A percentile compares a stretch with the other conserved stretches of the same genome.
These are phyloP conservation scores for Excalfactoria chinensis DNA, from an alignment of 2,113 vertebrate genomes.

Conservation along the genomic window DNA sequence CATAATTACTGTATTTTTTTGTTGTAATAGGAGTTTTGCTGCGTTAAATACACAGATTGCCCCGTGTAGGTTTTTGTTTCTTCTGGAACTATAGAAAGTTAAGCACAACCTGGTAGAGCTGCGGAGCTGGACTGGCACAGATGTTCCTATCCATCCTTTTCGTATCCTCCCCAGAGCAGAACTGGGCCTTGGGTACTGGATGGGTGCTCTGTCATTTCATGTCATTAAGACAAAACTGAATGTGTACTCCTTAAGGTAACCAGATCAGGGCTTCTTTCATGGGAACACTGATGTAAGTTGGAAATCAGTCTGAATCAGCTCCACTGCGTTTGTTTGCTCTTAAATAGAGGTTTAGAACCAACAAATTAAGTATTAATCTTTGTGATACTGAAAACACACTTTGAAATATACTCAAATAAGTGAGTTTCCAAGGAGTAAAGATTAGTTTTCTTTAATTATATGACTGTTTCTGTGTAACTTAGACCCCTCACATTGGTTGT, in stretches of 20 bases:
- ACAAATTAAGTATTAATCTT: neutral
- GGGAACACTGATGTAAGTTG: rapidly evolving
- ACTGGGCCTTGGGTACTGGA: neutral
- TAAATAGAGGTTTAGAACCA: neutral
- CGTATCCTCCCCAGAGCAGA: neutral
- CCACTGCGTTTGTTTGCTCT: neutral
- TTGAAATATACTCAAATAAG: neutral
- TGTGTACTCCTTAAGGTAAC: neutral
- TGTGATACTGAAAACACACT: neutral
- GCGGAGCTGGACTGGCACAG: neutral
- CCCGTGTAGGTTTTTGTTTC: neutral
- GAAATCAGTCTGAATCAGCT: neutral
- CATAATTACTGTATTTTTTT: neutral
- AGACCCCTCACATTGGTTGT: neutral
- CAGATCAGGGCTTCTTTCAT: neutral
- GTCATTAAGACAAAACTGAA: neutral
- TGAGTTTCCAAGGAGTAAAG: neutral
- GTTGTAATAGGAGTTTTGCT: neutral
- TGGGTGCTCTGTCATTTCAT: neutral
- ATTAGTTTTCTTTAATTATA: neutral
- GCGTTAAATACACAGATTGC: neutral
- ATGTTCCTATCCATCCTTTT: neutral
- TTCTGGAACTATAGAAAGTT: neutral
- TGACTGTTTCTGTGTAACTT: neutral
- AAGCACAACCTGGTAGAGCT: neutral